These are phyloP conservation scores for Rhodeus uyekii DNA, from an alignment of 2,797 vertebrate genomes.

Conservation along the genomic window DNA sequence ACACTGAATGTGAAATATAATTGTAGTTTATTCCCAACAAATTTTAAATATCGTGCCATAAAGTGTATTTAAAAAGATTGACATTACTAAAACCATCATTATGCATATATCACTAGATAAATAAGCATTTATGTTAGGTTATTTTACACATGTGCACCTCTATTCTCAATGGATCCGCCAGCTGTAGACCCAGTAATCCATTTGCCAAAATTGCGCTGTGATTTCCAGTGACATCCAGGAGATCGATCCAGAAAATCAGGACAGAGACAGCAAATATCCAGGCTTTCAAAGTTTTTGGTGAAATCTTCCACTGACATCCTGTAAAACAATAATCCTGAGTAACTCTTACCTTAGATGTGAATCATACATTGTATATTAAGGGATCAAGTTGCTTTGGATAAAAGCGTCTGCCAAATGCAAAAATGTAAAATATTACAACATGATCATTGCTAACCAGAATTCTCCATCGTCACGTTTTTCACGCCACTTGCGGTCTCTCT, in stretches of 20 bases:
- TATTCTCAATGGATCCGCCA: slow-evolving; percentile 72
- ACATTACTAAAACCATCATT: background rate
- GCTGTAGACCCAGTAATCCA: slow-evolving; percentile 84
- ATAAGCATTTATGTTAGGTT: too few species aligned
- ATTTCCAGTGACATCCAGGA: slow-evolving; percentile 76
- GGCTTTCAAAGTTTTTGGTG: slow-evolving; percentile 70
- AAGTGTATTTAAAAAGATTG: background rate
- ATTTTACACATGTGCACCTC: slow-evolving; percentile 34
- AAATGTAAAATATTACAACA: background rate
- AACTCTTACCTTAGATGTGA: background rate
- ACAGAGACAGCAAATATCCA: slow-evolving; percentile 84
- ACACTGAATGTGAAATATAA: background rate
- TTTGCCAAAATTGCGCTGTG: slow-evolving; percentile 71
- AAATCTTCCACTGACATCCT: slow-evolving; percentile 85
- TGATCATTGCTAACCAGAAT: slow-evolving; percentile 70
- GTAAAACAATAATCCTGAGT: background rate
- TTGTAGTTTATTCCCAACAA: background rate
- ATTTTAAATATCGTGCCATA: too few species aligned
- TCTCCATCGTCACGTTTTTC: slow-evolving; percentile 69
- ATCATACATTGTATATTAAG: background rate
- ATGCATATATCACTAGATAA: background rate
- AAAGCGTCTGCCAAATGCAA: too few species aligned
- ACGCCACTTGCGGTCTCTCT: slow-evolving; percentile 59
- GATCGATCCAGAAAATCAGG: slow-evolving; percentile 79
- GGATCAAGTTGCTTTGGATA: too few species aligned